Evolutionary conservation across 2,888 invertebrate genomes (phyloP).

Genomic region (Suillia variegata): DNA sequence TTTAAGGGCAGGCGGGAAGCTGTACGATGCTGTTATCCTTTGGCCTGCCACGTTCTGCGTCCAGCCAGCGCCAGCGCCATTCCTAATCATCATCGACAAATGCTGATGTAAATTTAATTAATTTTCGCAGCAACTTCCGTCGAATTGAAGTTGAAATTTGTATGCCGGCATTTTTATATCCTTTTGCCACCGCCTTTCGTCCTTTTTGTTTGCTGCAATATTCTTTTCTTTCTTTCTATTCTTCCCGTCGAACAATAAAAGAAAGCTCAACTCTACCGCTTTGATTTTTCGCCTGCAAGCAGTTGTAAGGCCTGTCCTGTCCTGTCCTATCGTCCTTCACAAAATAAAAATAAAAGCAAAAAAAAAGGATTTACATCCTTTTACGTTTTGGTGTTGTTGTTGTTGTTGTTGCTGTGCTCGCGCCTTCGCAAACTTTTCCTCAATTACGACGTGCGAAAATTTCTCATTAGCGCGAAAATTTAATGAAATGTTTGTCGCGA

Average conservation of each 20-base stretch:
- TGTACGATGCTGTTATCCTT: background rate
- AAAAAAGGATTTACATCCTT: slow-evolving; percentile 4
- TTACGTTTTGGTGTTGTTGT: background rate
- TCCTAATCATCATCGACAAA: slow-evolving; percentile 8
- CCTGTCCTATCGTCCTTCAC: background rate
- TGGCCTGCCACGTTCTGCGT: too few species aligned
- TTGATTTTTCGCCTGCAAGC: too few species aligned
- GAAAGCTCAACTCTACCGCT: too few species aligned
- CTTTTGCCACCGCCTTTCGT: background rate
- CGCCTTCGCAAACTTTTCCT: slow-evolving; percentile 35
- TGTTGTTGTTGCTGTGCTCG: background rate
- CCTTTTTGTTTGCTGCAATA: background rate
- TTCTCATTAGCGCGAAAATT: slow-evolving; percentile 5
- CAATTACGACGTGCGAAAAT: slow-evolving; percentile 44
- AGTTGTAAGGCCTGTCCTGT: background rate
- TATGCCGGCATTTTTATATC: background rate
- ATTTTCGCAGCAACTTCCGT: slow-evolving; percentile 44
- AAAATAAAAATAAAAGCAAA: background rate
- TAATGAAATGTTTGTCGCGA: slow-evolving; percentile 28
- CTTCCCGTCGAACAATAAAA: too few species aligned
- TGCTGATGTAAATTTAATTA: slow-evolving; percentile 44
- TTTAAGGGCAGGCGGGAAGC: too few species aligned
- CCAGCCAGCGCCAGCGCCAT: background rate
- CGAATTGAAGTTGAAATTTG: slow-evolving; percentile 15
- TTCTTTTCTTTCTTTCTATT: too few species aligned